Evolutionary conservation across 23 tunicate genomes (phyloP).

Genomic region (Phallusia fumigata): DNA sequence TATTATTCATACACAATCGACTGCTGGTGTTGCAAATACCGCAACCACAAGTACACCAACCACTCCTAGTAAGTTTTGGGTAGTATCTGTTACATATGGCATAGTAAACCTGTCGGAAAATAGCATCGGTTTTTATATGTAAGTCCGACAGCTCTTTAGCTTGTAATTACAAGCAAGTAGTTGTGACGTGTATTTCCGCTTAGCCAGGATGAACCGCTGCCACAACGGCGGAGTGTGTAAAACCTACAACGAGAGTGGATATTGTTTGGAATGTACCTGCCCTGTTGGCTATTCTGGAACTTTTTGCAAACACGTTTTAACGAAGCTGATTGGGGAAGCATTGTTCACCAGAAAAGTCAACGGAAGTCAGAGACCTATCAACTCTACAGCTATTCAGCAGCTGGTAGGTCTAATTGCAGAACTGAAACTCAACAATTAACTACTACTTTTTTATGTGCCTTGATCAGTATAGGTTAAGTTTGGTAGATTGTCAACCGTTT

Average conservation of each 20-base stretch:
- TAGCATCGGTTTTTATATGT: not conserved
- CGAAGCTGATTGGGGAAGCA: not conserved
- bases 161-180: not conserved
- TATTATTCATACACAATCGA: not conserved
- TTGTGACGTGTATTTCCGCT: not conserved
- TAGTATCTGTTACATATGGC: not conserved
- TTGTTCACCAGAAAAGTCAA: not conserved
- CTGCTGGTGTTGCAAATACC: not conserved
- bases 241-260: not conserved
- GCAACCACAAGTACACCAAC: not conserved
- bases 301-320: not conserved
- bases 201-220: slow-evolving; percentile 8
- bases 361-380: not conserved
- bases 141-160: not conserved
- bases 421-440: too few species aligned
- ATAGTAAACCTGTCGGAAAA: not conserved
- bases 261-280: slow-evolving; percentile 1
- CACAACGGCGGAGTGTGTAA: slow-evolving; percentile 10
- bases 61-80: too few species aligned
- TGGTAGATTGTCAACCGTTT: too few species aligned
- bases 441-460: too few species aligned
- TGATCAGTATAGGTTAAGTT: too few species aligned
- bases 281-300: not conserved
- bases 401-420: not conserved
- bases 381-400: not conserved